These are phyloP conservation scores for Leptocoma aspasia DNA, from an alignment of 2,113 vertebrate genomes.

Conservation along the genomic window DNA sequence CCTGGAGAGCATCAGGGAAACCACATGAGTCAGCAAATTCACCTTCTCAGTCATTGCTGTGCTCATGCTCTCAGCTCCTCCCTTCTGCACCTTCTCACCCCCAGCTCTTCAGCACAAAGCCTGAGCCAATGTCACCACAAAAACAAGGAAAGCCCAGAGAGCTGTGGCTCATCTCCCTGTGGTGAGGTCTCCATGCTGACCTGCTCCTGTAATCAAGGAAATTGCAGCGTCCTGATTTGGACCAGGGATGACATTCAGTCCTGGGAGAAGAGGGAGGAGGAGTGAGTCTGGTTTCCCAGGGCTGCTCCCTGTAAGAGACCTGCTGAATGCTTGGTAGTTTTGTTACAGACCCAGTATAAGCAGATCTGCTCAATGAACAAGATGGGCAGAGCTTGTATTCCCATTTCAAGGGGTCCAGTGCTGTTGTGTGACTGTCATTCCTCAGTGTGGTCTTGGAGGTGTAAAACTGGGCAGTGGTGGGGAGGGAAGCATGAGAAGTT, in stretches of 20 bases:
- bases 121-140: not conserved
- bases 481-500: not conserved
- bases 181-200: not conserved
- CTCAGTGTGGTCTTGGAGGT: not conserved
- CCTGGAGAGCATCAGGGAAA: not conserved
- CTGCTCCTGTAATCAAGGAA: not conserved
- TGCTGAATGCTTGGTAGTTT: not conserved
- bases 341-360: not conserved
- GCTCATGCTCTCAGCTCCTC: not conserved
- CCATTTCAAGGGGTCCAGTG: not conserved
- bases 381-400: not conserved
- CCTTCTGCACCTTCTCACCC: not conserved
- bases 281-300: not conserved
- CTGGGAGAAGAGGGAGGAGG: not conserved
- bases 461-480: not conserved
- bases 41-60: not conserved
- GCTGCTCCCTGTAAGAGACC: not conserved
- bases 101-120: not conserved
- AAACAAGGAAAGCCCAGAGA: not conserved
- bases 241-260: not conserved
- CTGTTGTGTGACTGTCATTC: not conserved
- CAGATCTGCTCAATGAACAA: not conserved
- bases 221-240: not conserved
- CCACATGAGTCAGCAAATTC: not conserved
- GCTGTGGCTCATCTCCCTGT: not conserved